phyloP scores from a whole-genome alignment of 2,113 vertebrate species.

The Cathartes aura region DNA sequence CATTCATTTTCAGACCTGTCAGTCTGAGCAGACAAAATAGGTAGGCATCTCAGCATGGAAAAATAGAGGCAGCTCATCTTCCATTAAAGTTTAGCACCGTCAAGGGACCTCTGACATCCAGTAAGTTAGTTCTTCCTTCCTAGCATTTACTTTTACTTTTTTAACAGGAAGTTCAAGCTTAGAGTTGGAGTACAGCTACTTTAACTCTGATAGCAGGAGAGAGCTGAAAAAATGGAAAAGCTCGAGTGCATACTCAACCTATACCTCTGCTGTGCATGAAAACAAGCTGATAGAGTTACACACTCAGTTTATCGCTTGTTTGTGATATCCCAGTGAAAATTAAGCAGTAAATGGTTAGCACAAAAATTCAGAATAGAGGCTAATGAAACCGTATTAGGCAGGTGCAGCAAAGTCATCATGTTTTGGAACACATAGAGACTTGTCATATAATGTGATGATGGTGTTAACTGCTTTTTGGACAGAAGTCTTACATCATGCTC shows the following conservation, averaged over 20 bases:
- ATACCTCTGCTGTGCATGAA: background rate
- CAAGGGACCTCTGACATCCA: conserved; percentile 10
- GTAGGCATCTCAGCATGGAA: conserved; percentile 9
- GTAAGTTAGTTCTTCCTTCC: background rate
- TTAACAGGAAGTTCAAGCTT: background rate
- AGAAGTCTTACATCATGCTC: background rate
- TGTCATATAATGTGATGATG: background rate
- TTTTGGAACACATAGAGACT: background rate
- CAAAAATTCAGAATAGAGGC: background rate
- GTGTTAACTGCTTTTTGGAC: background rate
- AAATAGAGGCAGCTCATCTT: conserved; percentile 5
- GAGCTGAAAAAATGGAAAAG: background rate
- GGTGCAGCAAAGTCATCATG: background rate
- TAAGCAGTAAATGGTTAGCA: background rate
- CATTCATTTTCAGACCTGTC: conserved; percentile 68
- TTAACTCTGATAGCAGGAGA: background rate
- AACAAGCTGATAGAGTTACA: background rate
- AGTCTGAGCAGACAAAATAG: conserved; percentile 23
- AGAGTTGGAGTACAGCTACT: background rate
- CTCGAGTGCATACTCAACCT: background rate
- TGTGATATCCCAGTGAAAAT: background rate
- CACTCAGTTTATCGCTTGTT: background rate
- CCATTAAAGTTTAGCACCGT: background rate
- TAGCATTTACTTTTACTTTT: background rate
- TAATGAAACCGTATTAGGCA: background rate